phyloP scores from a whole-genome alignment of 2,797 vertebrate species.

The Caiman crocodilus region DNA sequence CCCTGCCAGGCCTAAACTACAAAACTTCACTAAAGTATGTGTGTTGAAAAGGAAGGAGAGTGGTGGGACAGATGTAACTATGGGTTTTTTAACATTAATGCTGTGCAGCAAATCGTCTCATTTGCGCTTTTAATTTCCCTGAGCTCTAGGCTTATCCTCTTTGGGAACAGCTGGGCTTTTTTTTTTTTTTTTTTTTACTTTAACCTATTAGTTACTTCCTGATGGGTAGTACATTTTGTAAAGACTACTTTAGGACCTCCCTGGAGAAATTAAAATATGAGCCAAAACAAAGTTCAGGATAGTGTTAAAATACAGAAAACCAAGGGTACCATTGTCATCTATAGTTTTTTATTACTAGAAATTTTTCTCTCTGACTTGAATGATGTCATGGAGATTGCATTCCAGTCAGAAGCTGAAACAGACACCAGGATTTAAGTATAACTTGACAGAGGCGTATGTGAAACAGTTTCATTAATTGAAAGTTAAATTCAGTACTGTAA shows the following conservation, averaged over 20 bases:
- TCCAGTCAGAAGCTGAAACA: too few relatives aligned
- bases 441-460: too few relatives aligned
- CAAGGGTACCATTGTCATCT: not conserved
- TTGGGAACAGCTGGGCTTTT: fast-evolving
- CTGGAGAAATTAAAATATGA: not conserved
- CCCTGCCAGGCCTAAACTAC: not conserved
- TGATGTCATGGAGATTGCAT: not conserved
- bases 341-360: not conserved
- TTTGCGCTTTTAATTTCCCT: not conserved
- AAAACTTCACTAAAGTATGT: fast-evolving
- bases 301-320: not conserved
- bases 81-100: not conserved
- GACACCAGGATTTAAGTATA: too few relatives aligned
- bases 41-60: not conserved
- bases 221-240: not conserved
- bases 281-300: not conserved
- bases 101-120: not conserved
- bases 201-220: not conserved
- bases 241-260: not conserved
- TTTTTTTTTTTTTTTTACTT: not conserved
- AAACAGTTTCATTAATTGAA: not conserved
- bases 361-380: constrained; percentile 2
- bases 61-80: not conserved
- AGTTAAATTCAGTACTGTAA: not conserved
- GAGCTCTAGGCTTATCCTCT: not conserved